Evolutionary conservation across 2,888 invertebrate genomes (phyloP).

Genomic region (Helicoverpa assulta): DNA sequence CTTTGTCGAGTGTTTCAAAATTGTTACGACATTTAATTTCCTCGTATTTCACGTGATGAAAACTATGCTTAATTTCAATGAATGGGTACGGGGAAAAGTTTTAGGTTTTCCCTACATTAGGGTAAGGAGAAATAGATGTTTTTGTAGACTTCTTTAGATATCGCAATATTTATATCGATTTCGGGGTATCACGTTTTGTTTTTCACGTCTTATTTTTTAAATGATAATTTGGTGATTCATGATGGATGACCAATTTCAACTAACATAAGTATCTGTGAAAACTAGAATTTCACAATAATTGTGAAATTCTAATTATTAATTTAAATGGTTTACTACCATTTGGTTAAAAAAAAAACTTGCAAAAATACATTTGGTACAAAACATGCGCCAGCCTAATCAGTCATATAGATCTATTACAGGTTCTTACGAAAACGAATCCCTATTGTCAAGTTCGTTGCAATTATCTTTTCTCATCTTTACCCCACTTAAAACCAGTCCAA

Average conservation of each 20-base stretch:
- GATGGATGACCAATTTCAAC: too few relatives aligned
- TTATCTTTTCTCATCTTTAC: not conserved
- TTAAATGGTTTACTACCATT: too few relatives aligned
- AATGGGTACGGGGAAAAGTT: slow-evolving; percentile 2
- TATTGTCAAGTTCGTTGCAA: not conserved
- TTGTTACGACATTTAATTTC: slow-evolving; percentile 9
- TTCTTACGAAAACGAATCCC: not conserved
- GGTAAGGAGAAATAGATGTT: not conserved
- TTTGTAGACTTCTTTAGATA: not conserved
- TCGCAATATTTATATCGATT: not conserved
- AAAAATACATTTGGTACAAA: too few relatives aligned
- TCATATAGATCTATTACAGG: too few relatives aligned
- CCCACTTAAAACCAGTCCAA: slow-evolving; percentile 11
- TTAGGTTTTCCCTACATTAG: slow-evolving; percentile 6
- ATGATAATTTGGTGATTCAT: too few relatives aligned
- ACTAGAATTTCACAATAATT: too few relatives aligned
- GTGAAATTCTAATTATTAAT: too few relatives aligned
- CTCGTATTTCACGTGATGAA: not conserved
- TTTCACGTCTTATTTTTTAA: too few relatives aligned
- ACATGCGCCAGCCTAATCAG: too few relatives aligned
- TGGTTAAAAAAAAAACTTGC: too few relatives aligned
- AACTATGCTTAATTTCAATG: slow-evolving; percentile 11
- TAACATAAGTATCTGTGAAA: too few relatives aligned
- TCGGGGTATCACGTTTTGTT: not conserved
- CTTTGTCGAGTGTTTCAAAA: slow-evolving; percentile 18